A percentile compares a stretch with the other conserved stretches of the same genome.
Conservation (phyloP, 1,140 invertebrate genomes). For the Coelopa frigida region DNA sequence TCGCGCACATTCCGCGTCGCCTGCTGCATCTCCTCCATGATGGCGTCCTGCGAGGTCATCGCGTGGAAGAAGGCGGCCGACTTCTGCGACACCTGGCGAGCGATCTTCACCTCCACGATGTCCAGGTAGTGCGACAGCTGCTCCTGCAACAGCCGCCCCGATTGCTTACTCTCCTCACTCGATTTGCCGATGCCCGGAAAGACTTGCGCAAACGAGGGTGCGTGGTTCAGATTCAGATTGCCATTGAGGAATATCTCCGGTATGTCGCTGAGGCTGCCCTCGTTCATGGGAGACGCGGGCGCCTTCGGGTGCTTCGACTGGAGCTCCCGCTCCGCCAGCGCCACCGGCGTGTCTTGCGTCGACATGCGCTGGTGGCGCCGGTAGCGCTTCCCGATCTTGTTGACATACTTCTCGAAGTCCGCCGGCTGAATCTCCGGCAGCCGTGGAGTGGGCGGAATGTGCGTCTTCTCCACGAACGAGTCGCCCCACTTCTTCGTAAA, state of each 20-base stretch:
- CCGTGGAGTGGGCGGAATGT: constrained; percentile 68
- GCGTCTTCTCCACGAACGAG: constrained; percentile 75
- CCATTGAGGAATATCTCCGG: constrained; percentile 83
- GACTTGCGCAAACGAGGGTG: constrained; percentile 79
- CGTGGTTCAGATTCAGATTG: constrained; percentile 72
- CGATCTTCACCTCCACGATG: constrained; percentile 91
- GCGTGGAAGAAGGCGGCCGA: constrained; percentile 95
- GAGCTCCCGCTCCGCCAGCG: constrained; percentile 6
- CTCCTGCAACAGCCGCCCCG: constrained; percentile 51
- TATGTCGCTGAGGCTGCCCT: constrained; percentile 55
- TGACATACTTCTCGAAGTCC: constrained; percentile 84
- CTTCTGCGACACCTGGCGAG: constrained; percentile 88
- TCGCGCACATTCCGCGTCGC: constrained; percentile 73
- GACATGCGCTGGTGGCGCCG: constrained; percentile 47
- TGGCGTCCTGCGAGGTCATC: constrained; percentile 91
- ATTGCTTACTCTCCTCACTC: constrained; percentile 42
- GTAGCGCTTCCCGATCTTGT: constrained; percentile 61
- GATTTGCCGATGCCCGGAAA: constrained; percentile 57
- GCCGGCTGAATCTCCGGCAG: constrained; percentile 75
- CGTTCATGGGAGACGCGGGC: constrained; percentile 17
- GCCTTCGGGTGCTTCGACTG: constrained; percentile 6
- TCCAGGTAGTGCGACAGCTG: constrained; percentile 89
- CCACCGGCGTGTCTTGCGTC: constrained; percentile 9
- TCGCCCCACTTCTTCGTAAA: constrained; percentile 98
- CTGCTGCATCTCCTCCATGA: constrained; percentile 80